A percentile compares a stretch with the other conserved stretches of the same genome.
Evolutionary conservation across 2,113 vertebrate species (phyloP).

Genomic region (Chaetodon trifascialis): DNA sequence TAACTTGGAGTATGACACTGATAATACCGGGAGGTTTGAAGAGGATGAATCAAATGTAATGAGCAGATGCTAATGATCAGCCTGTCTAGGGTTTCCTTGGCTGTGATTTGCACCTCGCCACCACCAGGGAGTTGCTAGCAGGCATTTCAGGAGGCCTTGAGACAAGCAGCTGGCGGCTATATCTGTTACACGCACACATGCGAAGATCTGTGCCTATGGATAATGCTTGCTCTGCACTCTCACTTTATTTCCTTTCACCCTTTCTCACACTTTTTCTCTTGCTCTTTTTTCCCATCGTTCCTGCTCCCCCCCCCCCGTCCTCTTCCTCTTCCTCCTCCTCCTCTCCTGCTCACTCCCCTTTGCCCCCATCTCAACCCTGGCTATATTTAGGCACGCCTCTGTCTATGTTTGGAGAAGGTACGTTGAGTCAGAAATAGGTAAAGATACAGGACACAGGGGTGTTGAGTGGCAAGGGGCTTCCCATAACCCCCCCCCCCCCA

Average conservation of each 20-base stretch:
- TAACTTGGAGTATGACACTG: constrained; percentile 29
- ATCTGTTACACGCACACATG: constrained; percentile 51
- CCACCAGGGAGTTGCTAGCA: constrained; percentile 45
- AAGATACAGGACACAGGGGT: constrained; percentile 23
- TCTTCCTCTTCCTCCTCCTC: not conserved
- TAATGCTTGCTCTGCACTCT: not conserved
- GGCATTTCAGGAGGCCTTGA: constrained; percentile 68
- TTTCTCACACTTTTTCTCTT: not conserved
- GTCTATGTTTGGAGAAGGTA: constrained; percentile 23
- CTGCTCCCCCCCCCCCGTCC: not conserved
- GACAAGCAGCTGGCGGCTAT: constrained; percentile 51
- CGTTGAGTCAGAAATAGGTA: constrained; percentile 12
- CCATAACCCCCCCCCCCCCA: constrained; percentile 18
- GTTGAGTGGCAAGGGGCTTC: constrained; percentile 10
- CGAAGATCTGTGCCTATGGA: constrained; percentile 14
- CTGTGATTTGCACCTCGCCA: constrained; percentile 34
- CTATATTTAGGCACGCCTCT: constrained; percentile 66
- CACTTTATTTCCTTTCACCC: not conserved
- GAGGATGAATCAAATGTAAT: constrained; percentile 39
- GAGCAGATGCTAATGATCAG: constrained; percentile 47
- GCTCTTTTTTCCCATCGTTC: not conserved
- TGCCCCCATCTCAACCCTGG: constrained; percentile 9
- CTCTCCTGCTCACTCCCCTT: not conserved
- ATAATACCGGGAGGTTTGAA: constrained; percentile 20
- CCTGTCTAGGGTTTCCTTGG: constrained; percentile 48